Percentiles rank a stretch among this genome's conserved stretches.
Conservation (phyloP, 2,113 vertebrate genomes). For the Rutilus rutilus region DNA sequence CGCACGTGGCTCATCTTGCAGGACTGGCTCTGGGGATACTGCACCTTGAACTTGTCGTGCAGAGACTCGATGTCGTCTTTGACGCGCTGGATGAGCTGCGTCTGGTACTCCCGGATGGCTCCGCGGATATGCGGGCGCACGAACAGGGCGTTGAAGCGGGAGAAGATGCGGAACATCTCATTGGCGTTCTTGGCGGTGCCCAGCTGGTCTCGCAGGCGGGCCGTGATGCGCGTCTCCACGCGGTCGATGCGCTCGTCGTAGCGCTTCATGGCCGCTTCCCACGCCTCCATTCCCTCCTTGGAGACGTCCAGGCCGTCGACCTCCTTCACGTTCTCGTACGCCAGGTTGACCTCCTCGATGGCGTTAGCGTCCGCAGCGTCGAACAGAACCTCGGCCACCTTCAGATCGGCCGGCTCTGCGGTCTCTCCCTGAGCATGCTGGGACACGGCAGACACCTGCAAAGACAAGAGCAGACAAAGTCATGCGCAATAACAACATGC, state of each 20-base stretch:
- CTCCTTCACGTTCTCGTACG: slow-evolving; percentile 98
- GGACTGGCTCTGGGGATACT: slow-evolving; percentile 97
- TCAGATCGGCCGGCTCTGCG: slow-evolving; percentile 93
- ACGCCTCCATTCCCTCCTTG: slow-evolving; percentile 96
- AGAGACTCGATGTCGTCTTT: slow-evolving; percentile 98
- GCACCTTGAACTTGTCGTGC: slow-evolving; percentile 99
- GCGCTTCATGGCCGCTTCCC: slow-evolving; percentile 98
- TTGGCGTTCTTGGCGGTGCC: slow-evolving; percentile 98
- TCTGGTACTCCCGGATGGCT: slow-evolving; percentile 97
- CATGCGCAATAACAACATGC: too few relatives aligned
- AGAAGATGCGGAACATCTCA: slow-evolving; percentile 99
- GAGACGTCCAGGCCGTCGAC: slow-evolving; percentile 97
- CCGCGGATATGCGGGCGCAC: slow-evolving; percentile 97
- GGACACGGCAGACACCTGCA: slow-evolving; percentile 89
- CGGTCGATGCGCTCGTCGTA: slow-evolving; percentile 97
- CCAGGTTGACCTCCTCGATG: slow-evolving; percentile 97
- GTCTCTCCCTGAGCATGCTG: slow-evolving; percentile 93
- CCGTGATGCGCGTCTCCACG: slow-evolving; percentile 97
- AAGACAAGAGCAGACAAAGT: background rate
- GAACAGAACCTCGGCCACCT: slow-evolving; percentile 94
- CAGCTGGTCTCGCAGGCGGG: slow-evolving; percentile 93
- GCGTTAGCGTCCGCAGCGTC: slow-evolving; percentile 97
- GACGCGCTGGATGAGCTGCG: slow-evolving; percentile 94
- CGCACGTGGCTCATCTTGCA: slow-evolving; percentile 99
- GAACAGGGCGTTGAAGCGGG: slow-evolving; percentile 96